Evolutionary conservation across 2,888 invertebrate species (phyloP).

Genomic region (Acronicta psi): DNA sequence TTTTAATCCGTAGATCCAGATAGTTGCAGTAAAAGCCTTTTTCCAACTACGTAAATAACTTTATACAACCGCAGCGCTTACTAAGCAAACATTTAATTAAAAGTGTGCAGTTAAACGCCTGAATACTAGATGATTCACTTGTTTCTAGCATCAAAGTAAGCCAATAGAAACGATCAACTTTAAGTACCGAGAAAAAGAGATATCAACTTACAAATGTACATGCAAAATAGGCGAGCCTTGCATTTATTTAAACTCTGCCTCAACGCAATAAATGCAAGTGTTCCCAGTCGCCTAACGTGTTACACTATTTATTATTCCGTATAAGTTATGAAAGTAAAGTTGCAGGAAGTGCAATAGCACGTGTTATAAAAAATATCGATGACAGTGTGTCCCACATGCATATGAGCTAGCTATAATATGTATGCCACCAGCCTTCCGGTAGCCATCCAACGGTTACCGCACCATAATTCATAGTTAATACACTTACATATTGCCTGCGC

Average conservation of each 20-base stretch:
- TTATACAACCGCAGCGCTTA: constrained; percentile 1
- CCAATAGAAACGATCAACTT: constrained; percentile 43
- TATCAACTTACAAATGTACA: constrained; percentile 39
- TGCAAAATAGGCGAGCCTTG: constrained; percentile 20
- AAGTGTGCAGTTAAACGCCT: constrained; percentile 13
- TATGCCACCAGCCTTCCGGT: constrained; percentile 80
- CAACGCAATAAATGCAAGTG: constrained; percentile 24
- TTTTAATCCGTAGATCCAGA: constrained; percentile 1
- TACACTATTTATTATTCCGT: constrained; percentile 54
- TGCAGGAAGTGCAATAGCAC: constrained; percentile 67
- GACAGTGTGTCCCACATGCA: constrained; percentile 73
- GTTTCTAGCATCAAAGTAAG: constrained; percentile 38
- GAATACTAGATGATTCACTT: constrained; percentile 33
- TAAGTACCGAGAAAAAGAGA: constrained; percentile 40
- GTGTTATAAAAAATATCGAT: constrained; percentile 69
- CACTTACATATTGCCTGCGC: constrained; percentile 25
- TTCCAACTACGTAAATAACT: neutral
- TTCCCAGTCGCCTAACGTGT: constrained; percentile 29
- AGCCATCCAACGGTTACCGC: constrained; percentile 65
- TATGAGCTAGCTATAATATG: constrained; percentile 64
- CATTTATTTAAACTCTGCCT: constrained; percentile 19
- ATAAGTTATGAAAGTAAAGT: constrained; percentile 68
- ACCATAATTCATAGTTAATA: constrained; percentile 63
- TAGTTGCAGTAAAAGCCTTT: neutral
- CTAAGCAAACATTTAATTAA: constrained; percentile 9